These are phyloP conservation scores for Scomber scombrus DNA, from an alignment of 2,113 vertebrate genomes.

Conservation along the genomic window DNA sequence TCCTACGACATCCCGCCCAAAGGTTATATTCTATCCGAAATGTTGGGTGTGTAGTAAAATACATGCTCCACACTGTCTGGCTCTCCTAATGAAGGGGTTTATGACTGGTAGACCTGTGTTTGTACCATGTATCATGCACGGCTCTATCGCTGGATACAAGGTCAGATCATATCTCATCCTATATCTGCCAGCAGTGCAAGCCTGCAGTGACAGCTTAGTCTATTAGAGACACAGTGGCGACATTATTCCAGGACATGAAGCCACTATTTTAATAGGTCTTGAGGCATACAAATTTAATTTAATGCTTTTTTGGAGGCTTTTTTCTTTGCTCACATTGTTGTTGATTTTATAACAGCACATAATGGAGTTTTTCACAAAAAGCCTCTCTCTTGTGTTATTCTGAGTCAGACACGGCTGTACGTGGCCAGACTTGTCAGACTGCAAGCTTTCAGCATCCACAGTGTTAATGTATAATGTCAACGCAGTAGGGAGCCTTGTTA, in stretches of 20 bases:
- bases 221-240: slow-evolving; percentile 35
- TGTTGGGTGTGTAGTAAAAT: slow-evolving; percentile 89
- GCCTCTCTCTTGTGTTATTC: slow-evolving; percentile 57
- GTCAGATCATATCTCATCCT: slow-evolving; percentile 64
- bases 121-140: slow-evolving; percentile 76
- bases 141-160: slow-evolving; percentile 61
- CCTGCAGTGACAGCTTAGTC: slow-evolving; percentile 19
- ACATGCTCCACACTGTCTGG: slow-evolving; percentile 87
- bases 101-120: slow-evolving; percentile 78
- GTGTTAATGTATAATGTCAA: slow-evolving; percentile 84
- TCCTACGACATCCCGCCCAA: slow-evolving; percentile 84
- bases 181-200: slow-evolving; percentile 49
- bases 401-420: slow-evolving; percentile 64
- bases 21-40: slow-evolving; percentile 88
- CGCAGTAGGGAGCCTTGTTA: slow-evolving; percentile 85
- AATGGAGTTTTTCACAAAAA: slow-evolving; percentile 52
- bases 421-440: slow-evolving; percentile 77
- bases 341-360: slow-evolving; percentile 43
- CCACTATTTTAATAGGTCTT: slow-evolving; percentile 4
- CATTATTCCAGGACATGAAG: slow-evolving; percentile 9
- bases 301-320: slow-evolving; percentile 1
- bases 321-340: slow-evolving; percentile 36
- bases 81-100: slow-evolving; percentile 86
- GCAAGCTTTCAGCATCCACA: slow-evolving; percentile 79
- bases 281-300: slow-evolving; percentile 1